Evolutionary conservation across 2,888 invertebrate species (phyloP).

Genomic region (Theretra japonica): DNA sequence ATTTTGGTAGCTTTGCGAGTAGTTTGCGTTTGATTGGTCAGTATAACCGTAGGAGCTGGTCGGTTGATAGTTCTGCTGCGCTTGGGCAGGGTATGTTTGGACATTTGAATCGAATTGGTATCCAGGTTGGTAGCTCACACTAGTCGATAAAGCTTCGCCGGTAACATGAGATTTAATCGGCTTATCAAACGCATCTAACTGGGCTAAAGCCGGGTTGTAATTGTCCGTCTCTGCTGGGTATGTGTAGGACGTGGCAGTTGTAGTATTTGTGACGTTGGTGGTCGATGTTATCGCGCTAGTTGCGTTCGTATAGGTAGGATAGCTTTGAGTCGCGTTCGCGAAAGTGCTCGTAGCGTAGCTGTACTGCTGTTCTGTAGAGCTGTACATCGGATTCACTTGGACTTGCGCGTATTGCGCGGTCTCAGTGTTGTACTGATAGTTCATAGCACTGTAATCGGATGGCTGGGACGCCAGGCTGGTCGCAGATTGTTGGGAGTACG

Average conservation of each 20-base stretch:
- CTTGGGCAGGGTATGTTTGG: conserved; percentile 34
- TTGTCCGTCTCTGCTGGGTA: conserved; percentile 44
- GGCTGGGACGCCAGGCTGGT: conserved; percentile 35
- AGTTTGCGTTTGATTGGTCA: conserved; percentile 55
- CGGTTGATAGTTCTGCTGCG: conserved; percentile 54
- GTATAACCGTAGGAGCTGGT: conserved; percentile 49
- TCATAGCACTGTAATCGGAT: conserved; percentile 58
- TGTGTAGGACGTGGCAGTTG: conserved; percentile 49
- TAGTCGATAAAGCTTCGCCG: conserved; percentile 66
- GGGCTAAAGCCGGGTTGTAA: conserved; percentile 55
- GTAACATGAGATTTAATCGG: conserved; percentile 78
- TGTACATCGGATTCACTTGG: conserved; percentile 43
- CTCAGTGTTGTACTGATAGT: conserved; percentile 63
- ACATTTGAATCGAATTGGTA: conserved; percentile 44
- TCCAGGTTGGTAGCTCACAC: conserved; percentile 45
- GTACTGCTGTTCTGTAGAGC: conserved; percentile 57
- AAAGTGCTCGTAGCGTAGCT: conserved; percentile 55
- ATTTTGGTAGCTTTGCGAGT: conserved; percentile 71
- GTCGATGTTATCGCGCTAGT: conserved; percentile 54
- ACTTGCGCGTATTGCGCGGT: conserved; percentile 47
- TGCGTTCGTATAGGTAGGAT: conserved; percentile 61
- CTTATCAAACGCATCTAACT: conserved; percentile 68
- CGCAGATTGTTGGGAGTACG: conserved; percentile 36
- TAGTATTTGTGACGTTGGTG: conserved; percentile 49
- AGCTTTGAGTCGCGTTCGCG: conserved; percentile 60